Evolutionary conservation across 2,888 invertebrate genomes (phyloP).

Genomic region (Drosophila quinaria): DNA sequence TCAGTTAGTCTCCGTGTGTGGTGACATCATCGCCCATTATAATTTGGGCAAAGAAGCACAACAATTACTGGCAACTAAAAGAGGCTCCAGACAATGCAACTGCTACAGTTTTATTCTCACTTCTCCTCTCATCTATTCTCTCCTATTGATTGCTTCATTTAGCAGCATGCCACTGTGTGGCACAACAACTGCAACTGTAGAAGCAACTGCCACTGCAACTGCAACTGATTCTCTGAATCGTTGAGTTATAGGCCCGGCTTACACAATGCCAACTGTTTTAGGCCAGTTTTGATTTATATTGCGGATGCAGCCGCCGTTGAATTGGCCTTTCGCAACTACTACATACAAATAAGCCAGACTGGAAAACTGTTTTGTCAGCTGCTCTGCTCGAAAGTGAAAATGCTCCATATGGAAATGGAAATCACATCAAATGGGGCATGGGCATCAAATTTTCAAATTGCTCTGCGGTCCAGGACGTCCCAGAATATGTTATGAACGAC

Average conservation of each 20-base stretch:
- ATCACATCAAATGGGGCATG: too few species aligned
- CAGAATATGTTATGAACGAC: slow-evolving; percentile 42
- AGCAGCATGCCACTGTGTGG: slow-evolving; percentile 35
- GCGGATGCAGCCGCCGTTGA: slow-evolving; percentile 76
- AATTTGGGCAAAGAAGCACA: slow-evolving; percentile 60
- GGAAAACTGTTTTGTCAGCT: slow-evolving; percentile 40
- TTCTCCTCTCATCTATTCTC: background rate
- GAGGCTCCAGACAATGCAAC: slow-evolving; percentile 52
- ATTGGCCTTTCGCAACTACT: slow-evolving; percentile 34
- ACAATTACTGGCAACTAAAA: slow-evolving; percentile 63
- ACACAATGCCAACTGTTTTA: slow-evolving; percentile 43
- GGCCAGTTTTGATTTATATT: slow-evolving; percentile 79
- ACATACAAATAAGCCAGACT: slow-evolving; percentile 26
- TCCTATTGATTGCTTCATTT: slow-evolving; percentile 68
- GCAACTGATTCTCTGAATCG: slow-evolving; percentile 18
- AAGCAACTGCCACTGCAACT: slow-evolving; percentile 11
- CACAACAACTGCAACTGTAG: slow-evolving; percentile 2
- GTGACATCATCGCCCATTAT: slow-evolving; percentile 78
- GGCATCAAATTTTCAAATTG: slow-evolving; percentile 55
- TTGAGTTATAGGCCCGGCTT: slow-evolving; percentile 55
- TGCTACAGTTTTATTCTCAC: slow-evolving; percentile 30
- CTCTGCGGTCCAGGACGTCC: slow-evolving; percentile 59
- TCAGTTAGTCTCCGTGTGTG: slow-evolving; percentile 54
- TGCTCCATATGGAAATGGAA: slow-evolving; percentile 1
- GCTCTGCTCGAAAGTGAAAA: slow-evolving; percentile 25